Percentiles rank a stretch among this genome's conserved stretches.
phyloP scores from a whole-genome alignment of 2,888 invertebrate species.

The Oscheius sp. region DNA sequence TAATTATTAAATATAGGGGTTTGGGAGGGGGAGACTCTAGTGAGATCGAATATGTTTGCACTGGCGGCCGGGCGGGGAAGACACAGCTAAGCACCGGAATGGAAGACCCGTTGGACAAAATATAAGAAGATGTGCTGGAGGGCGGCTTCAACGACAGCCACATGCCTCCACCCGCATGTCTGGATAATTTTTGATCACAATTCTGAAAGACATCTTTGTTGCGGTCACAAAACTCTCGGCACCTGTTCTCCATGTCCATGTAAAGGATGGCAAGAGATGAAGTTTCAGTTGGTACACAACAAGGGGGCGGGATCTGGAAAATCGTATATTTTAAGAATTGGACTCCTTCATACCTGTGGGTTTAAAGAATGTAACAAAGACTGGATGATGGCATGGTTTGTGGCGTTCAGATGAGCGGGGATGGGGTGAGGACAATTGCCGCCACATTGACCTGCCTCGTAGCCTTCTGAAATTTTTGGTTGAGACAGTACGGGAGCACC shows the following conservation, averaged over 20 bases:
- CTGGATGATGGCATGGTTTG: slow-evolving; percentile 98
- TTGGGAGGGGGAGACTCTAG: slow-evolving; percentile 25
- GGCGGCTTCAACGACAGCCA: slow-evolving; percentile 80
- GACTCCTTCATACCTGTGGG: slow-evolving; percentile 76
- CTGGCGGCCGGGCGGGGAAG: slow-evolving; percentile 37
- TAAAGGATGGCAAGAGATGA: slow-evolving; percentile 95
- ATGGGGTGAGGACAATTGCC: slow-evolving; percentile 95
- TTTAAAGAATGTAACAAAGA: slow-evolving; percentile 93
- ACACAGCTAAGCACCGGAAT: slow-evolving; percentile 38
- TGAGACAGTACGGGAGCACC: slow-evolving; percentile 12
- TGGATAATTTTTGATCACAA: slow-evolving; percentile 93
- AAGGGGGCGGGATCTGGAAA: slow-evolving; percentile 88
- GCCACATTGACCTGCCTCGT: slow-evolving; percentile 92
- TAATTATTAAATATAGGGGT: slow-evolving; percentile 35
- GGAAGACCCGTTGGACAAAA: slow-evolving; percentile 31
- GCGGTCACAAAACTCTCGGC: neutral
- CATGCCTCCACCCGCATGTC: slow-evolving; percentile 98
- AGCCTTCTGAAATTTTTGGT: slow-evolving; percentile 62
- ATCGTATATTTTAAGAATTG: slow-evolving; percentile 72
- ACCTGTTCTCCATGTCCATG: slow-evolving; percentile 79
- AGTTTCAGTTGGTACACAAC: slow-evolving; percentile 95
- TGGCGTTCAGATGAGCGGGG: slow-evolving; percentile 92
- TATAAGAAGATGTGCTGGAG: slow-evolving; percentile 4
- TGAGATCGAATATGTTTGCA: slow-evolving; percentile 34
- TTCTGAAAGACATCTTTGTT: slow-evolving; percentile 83